Evolutionary conservation across 92 coral and sea anemone species (phyloP), one percentile per base, ranked within the genome.

Genomic region (Palythoa caribaeorum): DNA sequence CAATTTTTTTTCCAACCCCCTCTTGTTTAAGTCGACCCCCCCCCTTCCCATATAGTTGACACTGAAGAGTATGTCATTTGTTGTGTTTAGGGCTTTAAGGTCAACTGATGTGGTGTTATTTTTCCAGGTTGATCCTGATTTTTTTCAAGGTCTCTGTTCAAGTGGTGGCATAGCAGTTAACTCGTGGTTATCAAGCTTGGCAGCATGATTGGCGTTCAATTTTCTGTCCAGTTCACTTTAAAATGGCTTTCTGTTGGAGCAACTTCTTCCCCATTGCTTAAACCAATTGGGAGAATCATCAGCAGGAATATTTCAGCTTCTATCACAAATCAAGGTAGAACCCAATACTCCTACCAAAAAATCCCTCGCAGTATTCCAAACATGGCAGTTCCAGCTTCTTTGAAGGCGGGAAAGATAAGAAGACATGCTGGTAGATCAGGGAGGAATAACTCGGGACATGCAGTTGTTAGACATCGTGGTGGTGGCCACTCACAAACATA

Each of bases 401-500:
- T 97, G n/a, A 95, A 95, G 86, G 97, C 96, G 51, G 99, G 99
- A 37, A 87, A 83, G 6, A 87, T 93, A 9, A 93, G 98, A 83
- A 84, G 99, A 57, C 94, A 93, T 84, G 92, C 68, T 9, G 97
- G 93, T 16, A 85, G 98, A 11, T 94, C 98, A 44, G 99, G 99
- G 52, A 87, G 99, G 78, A 96, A 97, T 79, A 89, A 92, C 60
- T 90, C 96, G 40, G 99, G 99, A 14, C 95, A 90, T 47, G 91
- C 92, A 28, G 92, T 91, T 13, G 90, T 95, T 40, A 91, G 99
- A 15, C 99, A 97, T 75, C 95, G 98, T 60, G 99, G 99, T 17
- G 99, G 99, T 9, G 99, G 99, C 1, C 99, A 97, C 53, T 78
- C 98, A 16, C 99, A 97, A 86, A 97, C 96, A 10, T 97, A 95